Percentiles rank a stretch among this genome's conserved stretches.
Evolutionary conservation across 35 echinoderm and acorn worm genomes (phyloP).

Genomic region (Ophiothrix spiculata): DNA sequence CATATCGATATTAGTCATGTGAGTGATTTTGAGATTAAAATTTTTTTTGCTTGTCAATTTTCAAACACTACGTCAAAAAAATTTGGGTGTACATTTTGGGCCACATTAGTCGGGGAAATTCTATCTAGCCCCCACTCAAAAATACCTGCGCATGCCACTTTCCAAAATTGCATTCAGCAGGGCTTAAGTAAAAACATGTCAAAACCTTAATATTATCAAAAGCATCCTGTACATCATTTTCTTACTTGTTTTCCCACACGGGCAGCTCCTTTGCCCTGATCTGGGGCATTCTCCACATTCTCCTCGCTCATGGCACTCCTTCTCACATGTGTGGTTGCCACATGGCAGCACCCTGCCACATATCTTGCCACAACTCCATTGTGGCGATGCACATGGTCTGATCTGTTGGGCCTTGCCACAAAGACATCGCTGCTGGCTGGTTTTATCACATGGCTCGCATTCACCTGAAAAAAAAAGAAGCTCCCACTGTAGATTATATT

Average conservation of each 20-base stretch:
- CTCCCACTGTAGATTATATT: not conserved
- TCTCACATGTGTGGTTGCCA: slow-evolving; percentile 73
- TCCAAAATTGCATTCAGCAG: no score
- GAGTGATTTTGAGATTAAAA: no score
- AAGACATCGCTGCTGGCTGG: slow-evolving; percentile 63
- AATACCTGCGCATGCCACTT: no score
- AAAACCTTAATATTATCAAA: no score
- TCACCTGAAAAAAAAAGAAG: slow-evolving; percentile 49
- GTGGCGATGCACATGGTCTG: slow-evolving; percentile 63
- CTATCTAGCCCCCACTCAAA: no score
- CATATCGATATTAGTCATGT: no score
- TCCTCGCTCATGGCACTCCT: slow-evolving; percentile 63
- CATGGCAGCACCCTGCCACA: slow-evolving; percentile 61
- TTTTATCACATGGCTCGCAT: slow-evolving; percentile 62
- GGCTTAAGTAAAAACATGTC: no score
- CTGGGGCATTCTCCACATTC: slow-evolving; percentile 79
- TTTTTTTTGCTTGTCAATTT: no score
- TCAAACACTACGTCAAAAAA: no score
- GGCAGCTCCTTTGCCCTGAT: slow-evolving; percentile 64
- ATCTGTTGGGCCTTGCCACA: slow-evolving; percentile 55
- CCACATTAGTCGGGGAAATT: no score
- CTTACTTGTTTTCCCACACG: slow-evolving; percentile 98
- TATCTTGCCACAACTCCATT: slow-evolving; percentile 61
- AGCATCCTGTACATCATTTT: no score
- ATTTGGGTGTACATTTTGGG: no score